These are phyloP conservation scores for Brachyhypopomus occidentalis DNA, from an alignment of 2,113 vertebrate species.

Conservation along the genomic window DNA sequence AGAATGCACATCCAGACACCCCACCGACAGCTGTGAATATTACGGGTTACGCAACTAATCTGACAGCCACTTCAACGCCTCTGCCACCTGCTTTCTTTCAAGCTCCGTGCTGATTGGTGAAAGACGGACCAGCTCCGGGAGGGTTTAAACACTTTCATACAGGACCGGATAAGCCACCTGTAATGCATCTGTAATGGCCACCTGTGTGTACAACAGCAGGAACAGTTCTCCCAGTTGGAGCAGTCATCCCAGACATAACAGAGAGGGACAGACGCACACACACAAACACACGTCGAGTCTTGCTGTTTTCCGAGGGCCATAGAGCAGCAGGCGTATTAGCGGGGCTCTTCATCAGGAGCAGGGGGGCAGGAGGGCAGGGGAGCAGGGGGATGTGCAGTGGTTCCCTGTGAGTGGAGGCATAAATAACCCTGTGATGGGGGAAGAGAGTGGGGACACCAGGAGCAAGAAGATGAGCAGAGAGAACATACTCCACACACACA, in stretches of 20 bases:
- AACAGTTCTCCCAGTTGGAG: background rate
- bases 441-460: background rate
- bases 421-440: conserved; percentile 46
- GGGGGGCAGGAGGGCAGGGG: background rate
- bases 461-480: conserved; percentile 6
- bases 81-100: background rate
- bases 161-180: too few species aligned
- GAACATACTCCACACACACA: background rate
- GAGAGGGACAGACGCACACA: background rate
- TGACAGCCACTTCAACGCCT: conserved; percentile 14
- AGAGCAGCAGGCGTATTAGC: conserved; percentile 27
- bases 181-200: background rate
- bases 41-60: conserved; percentile 21
- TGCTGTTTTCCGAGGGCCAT: conserved; percentile 28
- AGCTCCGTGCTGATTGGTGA: background rate
- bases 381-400: conserved; percentile 21
- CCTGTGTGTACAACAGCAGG: background rate
- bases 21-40: background rate
- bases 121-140: background rate
- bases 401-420: conserved; percentile 33
- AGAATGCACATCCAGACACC: conserved; percentile 6
- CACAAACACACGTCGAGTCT: background rate
- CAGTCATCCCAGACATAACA: background rate
- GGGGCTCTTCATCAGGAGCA: conserved; percentile 5
- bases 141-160: background rate